Evolutionary conservation across 2,113 vertebrate species (phyloP).

Genomic region (Choloepus hoffmanni): DNA sequence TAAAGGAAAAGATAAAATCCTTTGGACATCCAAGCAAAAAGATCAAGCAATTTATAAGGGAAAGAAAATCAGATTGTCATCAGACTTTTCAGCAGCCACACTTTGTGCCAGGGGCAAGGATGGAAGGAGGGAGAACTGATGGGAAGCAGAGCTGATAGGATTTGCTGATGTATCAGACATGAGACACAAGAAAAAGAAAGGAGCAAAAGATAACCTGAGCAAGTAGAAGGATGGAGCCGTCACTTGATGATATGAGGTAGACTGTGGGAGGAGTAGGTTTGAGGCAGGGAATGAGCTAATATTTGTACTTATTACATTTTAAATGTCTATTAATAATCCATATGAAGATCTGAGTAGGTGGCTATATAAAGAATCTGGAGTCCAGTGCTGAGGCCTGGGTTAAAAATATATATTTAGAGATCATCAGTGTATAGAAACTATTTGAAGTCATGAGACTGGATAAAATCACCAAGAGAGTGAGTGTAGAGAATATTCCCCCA

Average conservation of each 20-base stretch:
- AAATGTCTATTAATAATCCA: background rate
- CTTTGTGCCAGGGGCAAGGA: background rate
- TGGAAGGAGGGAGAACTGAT: background rate
- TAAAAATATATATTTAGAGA: background rate
- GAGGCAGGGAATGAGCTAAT: background rate
- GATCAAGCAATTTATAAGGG: background rate
- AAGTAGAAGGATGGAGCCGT: background rate
- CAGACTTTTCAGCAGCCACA: background rate
- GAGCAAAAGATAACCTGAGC: background rate
- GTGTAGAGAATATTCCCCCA: background rate
- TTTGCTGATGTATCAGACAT: background rate
- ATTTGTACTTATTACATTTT: background rate
- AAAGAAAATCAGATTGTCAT: background rate
- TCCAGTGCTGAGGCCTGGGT: background rate
- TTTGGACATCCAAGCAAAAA: background rate
- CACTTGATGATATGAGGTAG: background rate
- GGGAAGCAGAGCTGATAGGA: background rate
- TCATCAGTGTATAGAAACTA: background rate
- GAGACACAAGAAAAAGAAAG: background rate
- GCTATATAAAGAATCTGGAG: background rate
- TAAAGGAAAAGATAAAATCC: constrained; percentile 27
- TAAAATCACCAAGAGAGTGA: background rate
- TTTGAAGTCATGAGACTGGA: background rate
- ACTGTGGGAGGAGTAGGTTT: background rate
- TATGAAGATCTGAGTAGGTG: background rate